Evolutionary conservation across 1,140 invertebrate genomes (phyloP).

Genomic region (Sarcophaga peregrina): DNA sequence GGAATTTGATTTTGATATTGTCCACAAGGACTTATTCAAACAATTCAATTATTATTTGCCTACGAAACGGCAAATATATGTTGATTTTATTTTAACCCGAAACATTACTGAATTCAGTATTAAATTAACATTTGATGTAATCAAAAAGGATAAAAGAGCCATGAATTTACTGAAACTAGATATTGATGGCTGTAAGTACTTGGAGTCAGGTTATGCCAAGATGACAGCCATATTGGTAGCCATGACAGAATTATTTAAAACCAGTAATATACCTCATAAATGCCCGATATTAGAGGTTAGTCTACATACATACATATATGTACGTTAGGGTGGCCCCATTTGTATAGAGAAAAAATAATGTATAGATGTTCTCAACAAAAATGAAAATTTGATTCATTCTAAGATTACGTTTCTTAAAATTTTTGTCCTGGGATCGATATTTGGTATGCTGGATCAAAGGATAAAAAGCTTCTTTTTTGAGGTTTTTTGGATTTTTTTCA

Average conservation of each 20-base stretch:
- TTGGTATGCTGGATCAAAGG: too few species aligned
- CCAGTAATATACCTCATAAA: neutral
- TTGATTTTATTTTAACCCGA: neutral
- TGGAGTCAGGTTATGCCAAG: neutral
- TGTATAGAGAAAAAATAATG: too few species aligned
- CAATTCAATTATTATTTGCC: neutral
- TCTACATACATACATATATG: too few species aligned
- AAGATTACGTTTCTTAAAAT: too few species aligned
- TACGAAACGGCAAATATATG: neutral
- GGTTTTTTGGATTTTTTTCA: too few species aligned
- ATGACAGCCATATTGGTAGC: neutral
- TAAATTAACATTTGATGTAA: neutral
- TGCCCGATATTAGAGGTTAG: neutral
- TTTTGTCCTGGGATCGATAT: too few species aligned
- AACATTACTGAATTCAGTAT: neutral
- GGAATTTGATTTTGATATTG: neutral
- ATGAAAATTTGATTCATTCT: too few species aligned
- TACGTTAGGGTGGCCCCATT: too few species aligned
- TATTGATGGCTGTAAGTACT: neutral
- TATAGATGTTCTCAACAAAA: too few species aligned
- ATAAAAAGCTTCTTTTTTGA: too few species aligned
- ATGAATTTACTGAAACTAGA: neutral
- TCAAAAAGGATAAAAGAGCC: neutral
- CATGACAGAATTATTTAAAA: neutral
- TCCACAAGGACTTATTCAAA: neutral